Conservation (phyloP, 2,888 invertebrate genomes). For the Bembecia ichneumoniformis region DNA sequence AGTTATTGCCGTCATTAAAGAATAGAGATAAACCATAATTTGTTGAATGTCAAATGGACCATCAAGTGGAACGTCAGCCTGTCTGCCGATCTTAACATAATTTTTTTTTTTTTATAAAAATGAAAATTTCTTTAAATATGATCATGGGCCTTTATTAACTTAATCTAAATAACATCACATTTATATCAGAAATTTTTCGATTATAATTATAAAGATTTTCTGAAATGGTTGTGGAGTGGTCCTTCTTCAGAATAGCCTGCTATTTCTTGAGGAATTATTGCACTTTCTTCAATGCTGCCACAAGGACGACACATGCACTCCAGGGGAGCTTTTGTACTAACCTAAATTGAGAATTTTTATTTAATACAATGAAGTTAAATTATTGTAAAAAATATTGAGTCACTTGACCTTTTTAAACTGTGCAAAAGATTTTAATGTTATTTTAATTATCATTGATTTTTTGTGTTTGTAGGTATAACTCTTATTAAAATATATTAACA, state of each 20-base stretch:
- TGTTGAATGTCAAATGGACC: too few species aligned
- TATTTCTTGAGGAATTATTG: slow-evolving; percentile 91
- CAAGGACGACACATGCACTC: slow-evolving; percentile 97
- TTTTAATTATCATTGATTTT: not conserved
- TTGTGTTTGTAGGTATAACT: slow-evolving; percentile 1
- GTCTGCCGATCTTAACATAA: too few species aligned
- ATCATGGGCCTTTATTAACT: slow-evolving; percentile 24
- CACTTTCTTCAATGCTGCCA: slow-evolving; percentile 88
- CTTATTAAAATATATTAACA: too few species aligned
- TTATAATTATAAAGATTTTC: slow-evolving; percentile 75
- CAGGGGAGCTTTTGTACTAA: slow-evolving; percentile 91
- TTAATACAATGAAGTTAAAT: too few species aligned
- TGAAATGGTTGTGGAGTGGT: slow-evolving; percentile 84
- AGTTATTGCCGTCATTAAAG: too few species aligned
- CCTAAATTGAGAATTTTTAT: slow-evolving; percentile 56
- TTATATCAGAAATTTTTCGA: not conserved
- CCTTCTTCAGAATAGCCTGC: slow-evolving; percentile 88
- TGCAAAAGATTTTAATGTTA: not conserved
- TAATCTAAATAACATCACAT: slow-evolving; percentile 5
- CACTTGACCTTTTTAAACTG: not conserved
- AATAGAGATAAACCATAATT: too few species aligned
- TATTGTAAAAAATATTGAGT: not conserved
- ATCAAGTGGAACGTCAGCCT: too few species aligned
- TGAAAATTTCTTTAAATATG: too few species aligned
- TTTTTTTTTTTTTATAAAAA: too few species aligned